These are phyloP conservation scores for Lamellibrachia columna DNA, from an alignment of 2,888 invertebrate species.

Conservation along the genomic window DNA sequence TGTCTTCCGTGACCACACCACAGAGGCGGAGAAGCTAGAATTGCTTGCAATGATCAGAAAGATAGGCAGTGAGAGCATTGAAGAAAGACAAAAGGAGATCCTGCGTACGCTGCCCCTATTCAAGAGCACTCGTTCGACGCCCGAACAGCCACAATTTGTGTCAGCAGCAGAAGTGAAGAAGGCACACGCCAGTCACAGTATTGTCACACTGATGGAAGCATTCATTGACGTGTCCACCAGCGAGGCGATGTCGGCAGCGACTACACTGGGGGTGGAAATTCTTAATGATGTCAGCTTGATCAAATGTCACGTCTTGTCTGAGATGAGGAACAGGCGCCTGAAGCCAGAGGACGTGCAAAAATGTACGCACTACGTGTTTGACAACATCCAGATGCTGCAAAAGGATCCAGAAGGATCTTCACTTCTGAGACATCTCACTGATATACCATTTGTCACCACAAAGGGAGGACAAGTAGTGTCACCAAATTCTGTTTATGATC, in stretches of 20 bases:
- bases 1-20: constrained; percentile 22
- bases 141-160: constrained; percentile 33
- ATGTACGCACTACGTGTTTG: constrained; percentile 42
- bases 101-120: constrained; percentile 41
- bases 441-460: constrained; percentile 41
- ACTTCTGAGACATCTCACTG: constrained; percentile 35
- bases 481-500: constrained; percentile 45
- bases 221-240: constrained; percentile 30
- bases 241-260: constrained; percentile 27
- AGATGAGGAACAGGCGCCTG: constrained; percentile 26
- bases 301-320: constrained; percentile 28
- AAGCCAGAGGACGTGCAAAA: constrained; percentile 35
- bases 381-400: constrained; percentile 36
- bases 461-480: constrained; percentile 38
- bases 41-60: constrained; percentile 30
- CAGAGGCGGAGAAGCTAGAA: constrained; percentile 31
- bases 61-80: constrained; percentile 25
- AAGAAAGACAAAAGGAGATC: constrained; percentile 21
- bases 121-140: constrained; percentile 34
- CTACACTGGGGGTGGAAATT: constrained; percentile 27
- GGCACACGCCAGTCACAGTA: constrained; percentile 29
- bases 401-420: no score
- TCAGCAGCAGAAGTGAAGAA: constrained; percentile 33
- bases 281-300: constrained; percentile 30
- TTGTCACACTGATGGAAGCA: constrained; percentile 25